Evolutionary conservation across 2,888 invertebrate species (phyloP), one percentile per base, ranked within the genome.

Genomic region (Venustoraphidia nigricollis): DNA sequence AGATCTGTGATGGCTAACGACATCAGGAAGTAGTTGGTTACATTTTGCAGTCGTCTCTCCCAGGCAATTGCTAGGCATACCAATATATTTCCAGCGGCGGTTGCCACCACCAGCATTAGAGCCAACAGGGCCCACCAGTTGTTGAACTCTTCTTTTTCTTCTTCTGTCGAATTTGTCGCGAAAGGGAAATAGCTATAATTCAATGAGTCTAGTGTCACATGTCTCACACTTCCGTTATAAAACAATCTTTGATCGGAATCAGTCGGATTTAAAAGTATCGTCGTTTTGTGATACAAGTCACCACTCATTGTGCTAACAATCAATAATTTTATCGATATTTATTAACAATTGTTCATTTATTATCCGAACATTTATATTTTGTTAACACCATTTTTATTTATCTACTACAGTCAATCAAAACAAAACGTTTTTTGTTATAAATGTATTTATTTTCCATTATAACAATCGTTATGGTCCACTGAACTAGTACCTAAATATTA

Each of bases 1-100:
- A 95, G 75, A 68, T 96, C 96, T 10, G 95, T 95, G 55, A 95
- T 85, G 47, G 95, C 94, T 62, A 96, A 68, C 6, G 94, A 95
- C 82, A 95, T 87, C 60, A 96, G 75, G 64, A 96, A 96, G 67
- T 94, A 95, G 69, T 96, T 96, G 59, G 95, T 96, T 51, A 94
- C 92, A 72, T 93, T 96, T 68, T 96, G 95, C 51, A 96, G 71
- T 11, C 93, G 76, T 49, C 89, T 77, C 64, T 96, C 95, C 78
- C 88, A 81, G 53, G 84, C 82, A 58, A 96, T 93, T 27, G 96
- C 95, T 57, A 94, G 67, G 60, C 94, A 95, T 44, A 96, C 96
- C 51, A 96, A 70, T 40, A 92, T 86, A 68, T 96, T 96, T 2
- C 95, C 95, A 2, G 89, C 82, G 0, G 89, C 90, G 0, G 93